Evolutionary conservation across 2,113 vertebrate genomes (phyloP), one percentile per base, ranked within the genome.

Genomic region (Ictalurus furcatus): DNA sequence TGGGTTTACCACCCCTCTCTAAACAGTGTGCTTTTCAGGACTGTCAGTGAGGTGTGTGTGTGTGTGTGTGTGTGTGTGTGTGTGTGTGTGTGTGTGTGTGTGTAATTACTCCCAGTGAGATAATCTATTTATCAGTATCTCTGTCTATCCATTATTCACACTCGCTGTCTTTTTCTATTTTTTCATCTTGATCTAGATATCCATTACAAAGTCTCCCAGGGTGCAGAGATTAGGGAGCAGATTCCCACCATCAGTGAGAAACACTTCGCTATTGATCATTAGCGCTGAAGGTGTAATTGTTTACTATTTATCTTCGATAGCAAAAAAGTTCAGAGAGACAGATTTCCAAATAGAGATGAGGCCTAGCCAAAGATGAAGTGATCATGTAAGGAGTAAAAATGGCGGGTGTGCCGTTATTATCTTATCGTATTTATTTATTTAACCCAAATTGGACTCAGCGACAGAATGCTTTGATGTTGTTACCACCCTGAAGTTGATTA

Each of bases 61-160:
- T 30, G 71, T 23, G 34, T 34, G 71, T 74, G 34, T 40, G 71
- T 74, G 71, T 74, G 71, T 40, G 71, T 73, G 71, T 74, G 34
- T 74, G 48, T 30, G 48, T 80, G 56, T 83, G 80, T 83, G 30
- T 61, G 86, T 89, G 82, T 81, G 74, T 74, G 82, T 86, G 74
- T 87, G 90, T 93, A 92, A 94, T 94, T 93, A 92, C 92, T 93
- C 89, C 92, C 87, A 88, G 82, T 17, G 84, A 91, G 92, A 91
- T 91, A 90, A 93, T 92, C 91, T 89, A 90, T 95, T 93, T 91
- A 92, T 91, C 92, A 85, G 82, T 82, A 90, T 86, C 82, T 91
- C 84, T 56, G 56, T 82, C 83, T 73, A 58, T 90, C 81, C 78
- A 86, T 90, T 90, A 71, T 34, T 67, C 63, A 83, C 86, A 37